Conservation (phyloP, 2,797 vertebrate genomes). For the Diglossa cyanea region DNA sequence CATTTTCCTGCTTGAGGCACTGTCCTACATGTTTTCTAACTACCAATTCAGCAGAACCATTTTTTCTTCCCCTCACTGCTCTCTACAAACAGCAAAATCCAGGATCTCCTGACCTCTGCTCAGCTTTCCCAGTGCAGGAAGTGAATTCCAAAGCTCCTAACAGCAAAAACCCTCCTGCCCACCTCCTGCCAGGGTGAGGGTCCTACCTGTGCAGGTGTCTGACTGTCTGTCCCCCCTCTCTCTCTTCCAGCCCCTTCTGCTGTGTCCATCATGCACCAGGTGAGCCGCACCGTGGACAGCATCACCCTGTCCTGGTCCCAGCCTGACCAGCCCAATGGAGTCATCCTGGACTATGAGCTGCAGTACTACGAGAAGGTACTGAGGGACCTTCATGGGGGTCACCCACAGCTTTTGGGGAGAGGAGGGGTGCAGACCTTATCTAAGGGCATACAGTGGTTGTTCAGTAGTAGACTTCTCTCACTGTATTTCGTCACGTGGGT, state of each 20-base stretch:
- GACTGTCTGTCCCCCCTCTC: background rate
- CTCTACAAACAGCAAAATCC: background rate
- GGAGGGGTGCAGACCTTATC: accelerated
- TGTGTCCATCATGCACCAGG: slow-evolving; percentile 96
- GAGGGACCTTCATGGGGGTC: background rate
- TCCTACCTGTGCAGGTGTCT: background rate
- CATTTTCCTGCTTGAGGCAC: background rate
- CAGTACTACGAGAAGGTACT: slow-evolving; percentile 94
- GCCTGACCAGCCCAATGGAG: slow-evolving; percentile 92
- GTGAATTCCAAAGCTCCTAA: background rate
- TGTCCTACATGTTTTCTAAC: background rate
- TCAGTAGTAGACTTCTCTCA: background rate
- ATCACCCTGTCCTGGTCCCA: slow-evolving; percentile 97
- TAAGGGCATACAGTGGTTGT: accelerated
- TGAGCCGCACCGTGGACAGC: slow-evolving; percentile 87
- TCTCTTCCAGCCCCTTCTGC: slow-evolving; percentile 84
- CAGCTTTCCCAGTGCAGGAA: background rate
- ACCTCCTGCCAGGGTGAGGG: background rate
- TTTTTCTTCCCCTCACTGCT: background rate
- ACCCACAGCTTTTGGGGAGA: background rate
- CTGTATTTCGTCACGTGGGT: accelerated
- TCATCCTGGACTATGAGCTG: slow-evolving; percentile 95
- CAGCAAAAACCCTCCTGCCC: background rate
- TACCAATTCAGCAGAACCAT: background rate
- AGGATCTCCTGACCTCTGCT: background rate